Evolutionary conservation across 2,888 invertebrate species (phyloP).

Genomic region (Chrysodeixis includens): DNA sequence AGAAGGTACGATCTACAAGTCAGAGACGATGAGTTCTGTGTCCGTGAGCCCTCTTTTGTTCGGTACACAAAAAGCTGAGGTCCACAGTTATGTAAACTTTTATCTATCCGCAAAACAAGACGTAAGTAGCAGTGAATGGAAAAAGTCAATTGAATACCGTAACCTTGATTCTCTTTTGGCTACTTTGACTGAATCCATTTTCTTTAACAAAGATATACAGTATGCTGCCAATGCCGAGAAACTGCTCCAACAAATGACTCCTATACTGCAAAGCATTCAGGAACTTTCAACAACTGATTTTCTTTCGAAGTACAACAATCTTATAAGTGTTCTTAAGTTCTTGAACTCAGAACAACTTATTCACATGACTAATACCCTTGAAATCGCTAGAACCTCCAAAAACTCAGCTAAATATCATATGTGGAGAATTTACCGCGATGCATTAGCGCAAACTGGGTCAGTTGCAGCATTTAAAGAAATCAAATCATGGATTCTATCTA

Average conservation of each 20-base stretch:
- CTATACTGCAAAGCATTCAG: constrained; percentile 88
- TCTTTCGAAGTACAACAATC: constrained; percentile 90
- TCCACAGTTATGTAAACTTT: constrained; percentile 89
- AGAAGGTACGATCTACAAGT: constrained; percentile 90
- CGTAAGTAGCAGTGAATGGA: constrained; percentile 75
- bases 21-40: constrained; percentile 90
- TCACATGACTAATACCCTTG: constrained; percentile 86
- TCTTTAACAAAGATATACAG: constrained; percentile 63
- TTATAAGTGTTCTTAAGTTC: constrained; percentile 88
- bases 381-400: constrained; percentile 75
- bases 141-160: constrained; percentile 77
- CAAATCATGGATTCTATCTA: constrained; percentile 88
- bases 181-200: neutral
- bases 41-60: constrained; percentile 88
- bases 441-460: constrained; percentile 91
- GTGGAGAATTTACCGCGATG: constrained; percentile 91
- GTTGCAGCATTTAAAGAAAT: constrained; percentile 90
- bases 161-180: constrained; percentile 86
- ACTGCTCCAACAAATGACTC: constrained; percentile 88
- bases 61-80: constrained; percentile 90
- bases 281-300: constrained; percentile 88
- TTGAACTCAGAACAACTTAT: constrained; percentile 90
- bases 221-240: constrained; percentile 79
- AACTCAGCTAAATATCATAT: constrained; percentile 79
- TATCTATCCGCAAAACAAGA: constrained; percentile 75